Base-by-base conservation (phyloP, 2,888 invertebrate genomes). In the Osmoderma eremita region DNA sequence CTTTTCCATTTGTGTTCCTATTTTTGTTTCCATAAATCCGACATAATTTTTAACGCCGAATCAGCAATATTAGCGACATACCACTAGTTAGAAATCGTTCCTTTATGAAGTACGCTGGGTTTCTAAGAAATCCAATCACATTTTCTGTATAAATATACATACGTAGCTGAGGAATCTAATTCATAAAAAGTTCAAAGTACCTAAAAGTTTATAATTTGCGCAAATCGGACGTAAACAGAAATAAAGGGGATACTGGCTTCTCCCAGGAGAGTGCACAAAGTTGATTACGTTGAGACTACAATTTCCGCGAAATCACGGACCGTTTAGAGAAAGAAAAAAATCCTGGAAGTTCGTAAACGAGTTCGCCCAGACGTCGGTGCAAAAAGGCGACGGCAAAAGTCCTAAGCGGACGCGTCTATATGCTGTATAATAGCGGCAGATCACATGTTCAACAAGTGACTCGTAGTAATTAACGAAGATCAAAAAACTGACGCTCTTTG, bases 391-490 rank as follows among this genome's bases (percentile, higher is more conserved):
- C 20, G 24, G 13, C 24, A 30, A 20, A 10, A 51, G n/a, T 30
- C 30, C 24, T 24, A 24, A 22, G 13, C 30, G 17, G 24, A 42
- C 42, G 24, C 45, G 58, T 45, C 13, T 12, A n/a, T 48, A 17
- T 15, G 58, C 13, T 42, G 8, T 41, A 22, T 20, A 41, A 56
- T 20, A 22, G 56, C 6, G 22, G 22, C 22, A 17, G 17, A 15
- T 61, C 30, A 45, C 45, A 48, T 48, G 58, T 36, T 61, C 58
- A 61, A 61, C 58, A 61, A 61, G 58, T 61, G 58, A 61, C 15
- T 45, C 41, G 24, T 4, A 22, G 24, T 61, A 61, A 61, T 61
- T 61, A 61, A 61, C 30, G 17, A 48, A 61, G 58, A 61, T 61
- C 58, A 61, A 61, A 58, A 61, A 61, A 22, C 17, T 15, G 30